phyloP scores from a whole-genome alignment of 2,888 invertebrate species.

The Phyllotreta striolata region DNA sequence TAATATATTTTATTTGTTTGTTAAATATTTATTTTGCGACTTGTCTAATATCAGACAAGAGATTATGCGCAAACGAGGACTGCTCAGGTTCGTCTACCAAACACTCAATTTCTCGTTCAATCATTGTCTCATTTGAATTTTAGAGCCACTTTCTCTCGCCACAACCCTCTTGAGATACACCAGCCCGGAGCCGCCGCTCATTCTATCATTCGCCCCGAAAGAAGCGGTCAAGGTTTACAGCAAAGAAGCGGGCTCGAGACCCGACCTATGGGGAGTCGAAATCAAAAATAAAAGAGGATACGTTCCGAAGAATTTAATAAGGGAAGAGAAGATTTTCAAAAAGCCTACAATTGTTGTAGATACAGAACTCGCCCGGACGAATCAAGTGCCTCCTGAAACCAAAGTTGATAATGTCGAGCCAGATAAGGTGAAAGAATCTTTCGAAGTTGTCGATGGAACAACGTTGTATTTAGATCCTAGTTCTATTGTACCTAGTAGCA shows the following conservation, averaged over 20 bases:
- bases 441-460: constrained; percentile 73
- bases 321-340: constrained; percentile 66
- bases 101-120: constrained; percentile 6
- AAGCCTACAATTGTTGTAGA: constrained; percentile 60
- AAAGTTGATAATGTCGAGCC: constrained; percentile 45
- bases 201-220: constrained; percentile 70
- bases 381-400: constrained; percentile 46
- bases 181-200: constrained; percentile 64
- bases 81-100: constrained; percentile 69
- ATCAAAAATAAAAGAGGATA: constrained; percentile 75
- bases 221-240: constrained; percentile 70
- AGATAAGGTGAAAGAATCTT: constrained; percentile 50
- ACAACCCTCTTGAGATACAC: constrained; percentile 67
- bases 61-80: constrained; percentile 74
- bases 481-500: constrained; percentile 40
- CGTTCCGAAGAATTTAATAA: constrained; percentile 67
- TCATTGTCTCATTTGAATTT: constrained; percentile 30
- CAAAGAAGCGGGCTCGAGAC: constrained; percentile 72
- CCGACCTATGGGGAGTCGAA: constrained; percentile 73
- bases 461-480: constrained; percentile 62
- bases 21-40: constrained; percentile 51
- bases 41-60: constrained; percentile 70
- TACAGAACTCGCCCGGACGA: constrained; percentile 54
- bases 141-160: constrained; percentile 68
- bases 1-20: constrained; percentile 56